These are phyloP conservation scores for Gasterosteus aculeatus DNA, from an alignment of 2,113 vertebrate species.

Conservation along the genomic window DNA sequence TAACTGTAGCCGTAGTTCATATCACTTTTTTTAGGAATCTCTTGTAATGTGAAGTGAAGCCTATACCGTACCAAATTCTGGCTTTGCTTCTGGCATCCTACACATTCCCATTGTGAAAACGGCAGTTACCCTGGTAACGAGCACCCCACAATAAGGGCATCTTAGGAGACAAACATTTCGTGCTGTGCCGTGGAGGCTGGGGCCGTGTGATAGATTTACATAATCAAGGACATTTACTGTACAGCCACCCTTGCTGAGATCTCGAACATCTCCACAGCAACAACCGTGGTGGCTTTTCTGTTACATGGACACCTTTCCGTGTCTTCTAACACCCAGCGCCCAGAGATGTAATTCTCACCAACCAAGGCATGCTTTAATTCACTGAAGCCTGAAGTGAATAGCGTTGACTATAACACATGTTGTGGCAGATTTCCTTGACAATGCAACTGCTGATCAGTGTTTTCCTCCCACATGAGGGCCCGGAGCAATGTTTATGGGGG, in stretches of 20 bases:
- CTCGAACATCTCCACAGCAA: conserved; percentile 62
- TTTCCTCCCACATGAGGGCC: conserved; percentile 17
- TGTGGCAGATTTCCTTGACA: conserved; percentile 36
- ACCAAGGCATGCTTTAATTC: conserved; percentile 6
- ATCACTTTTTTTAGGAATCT: conserved; percentile 56
- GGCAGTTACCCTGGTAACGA: conserved; percentile 83
- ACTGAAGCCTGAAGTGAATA: not conserved
- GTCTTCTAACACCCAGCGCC: not conserved
- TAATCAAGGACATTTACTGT: conserved; percentile 78
- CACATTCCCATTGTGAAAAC: conserved; percentile 81
- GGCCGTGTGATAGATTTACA: conserved; percentile 68
- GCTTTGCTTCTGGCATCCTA: conserved; percentile 76
- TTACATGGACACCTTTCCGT: conserved; percentile 13
- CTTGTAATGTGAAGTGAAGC: conserved; percentile 55
- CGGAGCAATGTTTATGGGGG: conserved; percentile 28
- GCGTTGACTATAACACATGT: conserved; percentile 1
- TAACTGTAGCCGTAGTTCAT: conserved; percentile 43
- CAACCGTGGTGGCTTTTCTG: conserved; percentile 32
- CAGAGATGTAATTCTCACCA: conserved; percentile 16
- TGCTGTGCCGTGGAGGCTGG: conserved; percentile 63
- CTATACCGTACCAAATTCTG: conserved; percentile 65
- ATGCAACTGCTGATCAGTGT: conserved; percentile 8
- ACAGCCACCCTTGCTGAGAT: conserved; percentile 58
- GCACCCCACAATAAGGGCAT: conserved; percentile 79
- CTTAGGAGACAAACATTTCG: conserved; percentile 72